A percentile compares a stretch with the other conserved stretches of the same genome.
Evolutionary conservation across 2,797 vertebrate genomes (phyloP).

Genomic region (Coranthus polyacanthus): DNA sequence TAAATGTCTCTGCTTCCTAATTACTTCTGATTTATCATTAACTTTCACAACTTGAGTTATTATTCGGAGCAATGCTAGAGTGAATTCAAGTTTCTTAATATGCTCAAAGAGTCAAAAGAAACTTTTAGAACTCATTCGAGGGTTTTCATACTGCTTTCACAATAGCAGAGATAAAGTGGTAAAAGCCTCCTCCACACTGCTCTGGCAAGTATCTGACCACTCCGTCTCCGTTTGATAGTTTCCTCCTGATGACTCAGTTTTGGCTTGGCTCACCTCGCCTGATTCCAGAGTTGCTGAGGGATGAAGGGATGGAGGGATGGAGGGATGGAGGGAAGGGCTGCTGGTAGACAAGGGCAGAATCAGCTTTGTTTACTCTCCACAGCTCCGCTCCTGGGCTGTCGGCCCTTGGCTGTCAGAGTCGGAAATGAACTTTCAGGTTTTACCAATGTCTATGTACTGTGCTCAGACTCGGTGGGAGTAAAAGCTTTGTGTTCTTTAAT

Average conservation of each 20-base stretch:
- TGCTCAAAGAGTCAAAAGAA: conserved; percentile 36
- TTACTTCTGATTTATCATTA: not conserved
- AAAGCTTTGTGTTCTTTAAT: conserved; percentile 64
- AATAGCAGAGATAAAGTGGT: conserved; percentile 61
- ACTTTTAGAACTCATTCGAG: conserved; percentile 35
- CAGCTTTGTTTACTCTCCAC: conserved; percentile 73
- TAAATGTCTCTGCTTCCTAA: not conserved
- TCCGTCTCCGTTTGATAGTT: conserved; percentile 73
- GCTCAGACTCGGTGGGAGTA: conserved; percentile 50
- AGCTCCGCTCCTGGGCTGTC: conserved; percentile 52
- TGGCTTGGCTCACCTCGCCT: conserved; percentile 60
- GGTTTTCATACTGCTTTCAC: conserved; percentile 57
- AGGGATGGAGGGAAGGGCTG: conserved; percentile 41
- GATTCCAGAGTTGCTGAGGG: conserved; percentile 69
- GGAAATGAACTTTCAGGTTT: conserved; percentile 69
- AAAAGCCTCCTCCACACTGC: conserved; percentile 66
- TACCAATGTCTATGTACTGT: conserved; percentile 8
- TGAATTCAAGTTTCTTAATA: not conserved
- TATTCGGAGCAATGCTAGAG: not conserved
- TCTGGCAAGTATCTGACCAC: conserved; percentile 71
- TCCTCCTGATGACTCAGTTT: conserved; percentile 75
- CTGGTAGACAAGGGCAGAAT: conserved; percentile 60
- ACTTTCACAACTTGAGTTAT: conserved; percentile 1
- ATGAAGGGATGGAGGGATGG: conserved; percentile 59
- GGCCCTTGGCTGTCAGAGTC: conserved; percentile 68